Conservation (phyloP, 2,113 vertebrate genomes). For the Cyanoderma ruficeps region DNA sequence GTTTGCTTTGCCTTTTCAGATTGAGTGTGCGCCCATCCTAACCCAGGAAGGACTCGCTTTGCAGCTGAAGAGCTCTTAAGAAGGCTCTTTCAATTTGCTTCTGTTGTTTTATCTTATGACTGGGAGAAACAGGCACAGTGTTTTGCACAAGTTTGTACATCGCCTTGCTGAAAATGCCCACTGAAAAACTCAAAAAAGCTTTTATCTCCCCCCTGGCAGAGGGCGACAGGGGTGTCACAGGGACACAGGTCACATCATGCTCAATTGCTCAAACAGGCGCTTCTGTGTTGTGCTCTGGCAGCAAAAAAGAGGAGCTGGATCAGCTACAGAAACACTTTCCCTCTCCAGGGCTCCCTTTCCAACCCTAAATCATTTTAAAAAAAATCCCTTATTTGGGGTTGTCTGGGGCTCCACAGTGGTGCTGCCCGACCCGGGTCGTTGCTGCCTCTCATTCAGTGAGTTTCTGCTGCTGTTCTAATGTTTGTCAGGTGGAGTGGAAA, state of each 20-base stretch:
- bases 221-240: conserved; percentile 45
- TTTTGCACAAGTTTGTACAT: conserved; percentile 73
- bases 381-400: not conserved
- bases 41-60: conserved; percentile 80
- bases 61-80: conserved; percentile 80
- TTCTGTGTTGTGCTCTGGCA: conserved; percentile 62
- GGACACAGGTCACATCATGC: conserved; percentile 82
- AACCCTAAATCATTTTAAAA: not conserved
- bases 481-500: not conserved
- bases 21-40: conserved; percentile 84
- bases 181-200: conserved; percentile 7
- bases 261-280: conserved; percentile 75
- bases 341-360: conserved; percentile 29
- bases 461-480: not conserved
- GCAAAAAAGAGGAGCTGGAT: conserved; percentile 45
- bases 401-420: not conserved
- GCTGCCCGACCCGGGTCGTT: not conserved
- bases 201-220: not conserved
- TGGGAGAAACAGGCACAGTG: conserved; percentile 62
- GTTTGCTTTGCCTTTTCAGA: conserved; percentile 99
- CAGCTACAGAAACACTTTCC: conserved; percentile 54
- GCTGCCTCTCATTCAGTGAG: not conserved
- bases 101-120: conserved; percentile 69
- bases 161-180: conserved; percentile 61
- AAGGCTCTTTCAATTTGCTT: conserved; percentile 75